phyloP scores from a whole-genome alignment of 2,888 invertebrate genomes.

The Azorinus chamasolen region DNA sequence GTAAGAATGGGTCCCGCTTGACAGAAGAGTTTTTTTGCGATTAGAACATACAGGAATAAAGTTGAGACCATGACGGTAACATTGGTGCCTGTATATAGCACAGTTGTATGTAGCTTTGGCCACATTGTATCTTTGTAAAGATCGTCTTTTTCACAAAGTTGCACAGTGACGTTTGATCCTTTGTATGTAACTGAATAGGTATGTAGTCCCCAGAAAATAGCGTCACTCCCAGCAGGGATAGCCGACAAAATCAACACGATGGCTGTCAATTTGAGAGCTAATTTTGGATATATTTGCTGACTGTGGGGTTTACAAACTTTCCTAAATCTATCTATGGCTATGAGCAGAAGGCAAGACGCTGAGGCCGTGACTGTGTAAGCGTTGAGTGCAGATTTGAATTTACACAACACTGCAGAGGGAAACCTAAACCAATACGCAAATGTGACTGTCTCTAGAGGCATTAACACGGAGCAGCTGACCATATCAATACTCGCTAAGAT shows the following conservation, averaged over 20 bases:
- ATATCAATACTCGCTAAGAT: slow-evolving; percentile 53
- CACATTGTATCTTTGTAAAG: slow-evolving; percentile 50
- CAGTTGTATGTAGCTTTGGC: slow-evolving; percentile 46
- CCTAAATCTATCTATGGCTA: slow-evolving; percentile 54
- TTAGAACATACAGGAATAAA: slow-evolving; percentile 43
- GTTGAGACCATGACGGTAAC: slow-evolving; percentile 43
- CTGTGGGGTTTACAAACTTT: slow-evolving; percentile 57
- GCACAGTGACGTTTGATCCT: slow-evolving; percentile 14
- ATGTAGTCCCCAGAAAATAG: slow-evolving; percentile 60
- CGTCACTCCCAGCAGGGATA: slow-evolving; percentile 56
- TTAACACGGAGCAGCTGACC: slow-evolving; percentile 46
- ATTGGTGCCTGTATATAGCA: slow-evolving; percentile 55
- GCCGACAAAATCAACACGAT: slow-evolving; percentile 37
- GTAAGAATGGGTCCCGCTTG: slow-evolving; percentile 5
- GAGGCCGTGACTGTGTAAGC: slow-evolving; percentile 54
- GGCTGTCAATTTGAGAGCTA: slow-evolving; percentile 46
- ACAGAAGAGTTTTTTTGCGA: slow-evolving; percentile 56
- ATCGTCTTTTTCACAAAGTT: slow-evolving; percentile 61
- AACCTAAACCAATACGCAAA: slow-evolving; percentile 53
- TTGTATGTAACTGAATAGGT: slow-evolving; percentile 19
- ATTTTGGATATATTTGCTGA: slow-evolving; percentile 45
- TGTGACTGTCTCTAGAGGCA: slow-evolving; percentile 62
- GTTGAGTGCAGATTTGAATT: slow-evolving; percentile 54
- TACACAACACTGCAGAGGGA: slow-evolving; percentile 45
- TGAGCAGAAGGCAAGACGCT: slow-evolving; percentile 40